phyloP scores from a whole-genome alignment of 2,113 vertebrate species.

The Clarias gariepinus region DNA sequence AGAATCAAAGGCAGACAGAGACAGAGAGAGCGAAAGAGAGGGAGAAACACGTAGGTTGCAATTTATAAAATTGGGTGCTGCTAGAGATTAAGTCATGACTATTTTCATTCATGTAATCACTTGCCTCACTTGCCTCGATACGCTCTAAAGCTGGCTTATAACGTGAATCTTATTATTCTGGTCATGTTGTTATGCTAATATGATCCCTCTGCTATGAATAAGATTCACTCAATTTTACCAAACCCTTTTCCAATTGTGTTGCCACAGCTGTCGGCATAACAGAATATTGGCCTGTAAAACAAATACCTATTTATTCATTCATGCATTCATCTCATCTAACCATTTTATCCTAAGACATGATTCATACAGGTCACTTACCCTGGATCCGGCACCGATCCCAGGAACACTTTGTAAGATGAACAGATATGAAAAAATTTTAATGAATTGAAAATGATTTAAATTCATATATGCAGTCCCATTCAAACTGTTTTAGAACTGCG shows the following conservation, averaged over 20 bases:
- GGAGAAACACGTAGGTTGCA: neutral
- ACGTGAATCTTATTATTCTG: neutral
- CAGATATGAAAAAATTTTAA: neutral
- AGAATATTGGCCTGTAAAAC: constrained; percentile 1
- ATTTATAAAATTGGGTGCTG: neutral
- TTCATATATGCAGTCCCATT: neutral
- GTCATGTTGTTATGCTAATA: constrained; percentile 5
- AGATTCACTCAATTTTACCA: neutral
- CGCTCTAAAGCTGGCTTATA: neutral
- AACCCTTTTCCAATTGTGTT: neutral
- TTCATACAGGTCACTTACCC: neutral
- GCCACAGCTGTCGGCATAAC: neutral
- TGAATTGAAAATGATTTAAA: neutral
- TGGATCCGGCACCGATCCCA: neutral
- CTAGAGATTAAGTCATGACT: neutral
- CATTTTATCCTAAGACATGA: neutral
- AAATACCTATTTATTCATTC: too few relatives aligned
- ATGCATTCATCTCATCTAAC: neutral
- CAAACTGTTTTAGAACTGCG: neutral
- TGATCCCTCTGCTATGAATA: constrained; percentile 7
- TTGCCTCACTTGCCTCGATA: neutral
- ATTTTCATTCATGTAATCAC: neutral
- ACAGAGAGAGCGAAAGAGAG: neutral
- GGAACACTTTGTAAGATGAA: neutral
- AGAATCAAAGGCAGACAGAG: constrained; percentile 2